Conservation (phyloP, 1,140 invertebrate species). For the Propsilocerus akamusi region DNA sequence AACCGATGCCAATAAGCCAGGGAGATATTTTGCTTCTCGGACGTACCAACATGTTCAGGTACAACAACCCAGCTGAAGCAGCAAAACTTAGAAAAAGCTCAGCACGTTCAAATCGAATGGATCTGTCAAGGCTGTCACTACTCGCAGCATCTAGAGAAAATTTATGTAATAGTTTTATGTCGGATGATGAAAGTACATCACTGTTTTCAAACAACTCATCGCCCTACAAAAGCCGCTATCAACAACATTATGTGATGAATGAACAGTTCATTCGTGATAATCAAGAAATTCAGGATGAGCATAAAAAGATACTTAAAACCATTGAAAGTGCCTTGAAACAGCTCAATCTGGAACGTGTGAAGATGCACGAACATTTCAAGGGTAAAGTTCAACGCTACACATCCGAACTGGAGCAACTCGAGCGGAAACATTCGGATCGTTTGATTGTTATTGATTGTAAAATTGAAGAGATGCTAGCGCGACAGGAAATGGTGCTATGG, state of each 20-base stretch:
- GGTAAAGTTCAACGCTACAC: constrained; percentile 19
- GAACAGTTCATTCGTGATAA: constrained; percentile 11
- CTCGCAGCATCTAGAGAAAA: constrained; percentile 62
- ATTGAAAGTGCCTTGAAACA: constrained; percentile 32
- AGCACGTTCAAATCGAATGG: constrained; percentile 41
- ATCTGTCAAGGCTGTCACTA: constrained; percentile 64
- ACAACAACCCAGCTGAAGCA: constrained; percentile 81
- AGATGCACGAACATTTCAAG: constrained; percentile 24
- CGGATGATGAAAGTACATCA: neutral
- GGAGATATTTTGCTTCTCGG: constrained; percentile 68
- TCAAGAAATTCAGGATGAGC: constrained; percentile 22
- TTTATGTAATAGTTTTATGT: constrained; percentile 15
- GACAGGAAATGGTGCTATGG: constrained; percentile 24
- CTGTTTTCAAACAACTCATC: neutral
- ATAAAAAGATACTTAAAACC: constrained; percentile 24
- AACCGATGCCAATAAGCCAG: constrained; percentile 54
- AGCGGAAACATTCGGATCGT: constrained; percentile 24
- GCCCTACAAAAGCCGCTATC: neutral
- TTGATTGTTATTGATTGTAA: constrained; percentile 17
- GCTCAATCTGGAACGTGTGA: constrained; percentile 30
- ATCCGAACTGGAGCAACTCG: constrained; percentile 22
- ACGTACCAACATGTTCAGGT: constrained; percentile 80
- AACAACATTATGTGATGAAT: neutral
- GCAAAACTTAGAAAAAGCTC: constrained; percentile 60
- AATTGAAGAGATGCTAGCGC: constrained; percentile 17